Percentiles rank a stretch among this genome's conserved stretches.
phyloP scores from a whole-genome alignment of 2,888 invertebrate genomes.

The Listrodromus nycthemerus region DNA sequence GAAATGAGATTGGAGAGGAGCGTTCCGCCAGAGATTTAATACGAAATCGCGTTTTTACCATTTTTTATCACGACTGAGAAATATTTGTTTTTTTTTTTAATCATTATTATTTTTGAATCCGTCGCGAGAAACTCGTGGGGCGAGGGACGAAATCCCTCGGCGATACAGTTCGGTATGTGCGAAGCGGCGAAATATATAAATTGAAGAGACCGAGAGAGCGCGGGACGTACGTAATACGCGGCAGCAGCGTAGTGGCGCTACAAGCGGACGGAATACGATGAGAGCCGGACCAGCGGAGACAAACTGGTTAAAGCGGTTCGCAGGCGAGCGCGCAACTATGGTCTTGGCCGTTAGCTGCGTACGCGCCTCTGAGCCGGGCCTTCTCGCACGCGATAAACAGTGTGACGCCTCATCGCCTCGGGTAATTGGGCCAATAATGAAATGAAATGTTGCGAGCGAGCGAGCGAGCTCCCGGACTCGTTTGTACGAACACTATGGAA shows the following conservation, averaged over 20 bases:
- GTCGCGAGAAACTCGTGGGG: neutral
- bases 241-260: conserved; percentile 7
- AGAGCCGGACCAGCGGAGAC: conserved; percentile 65
- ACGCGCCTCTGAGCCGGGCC: conserved; percentile 18
- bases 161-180: neutral
- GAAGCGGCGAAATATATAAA: conserved; percentile 23
- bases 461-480: conserved; percentile 36
- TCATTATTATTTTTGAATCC: neutral
- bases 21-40: conserved; percentile 4
- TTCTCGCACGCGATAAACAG: conserved; percentile 73
- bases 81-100: neutral
- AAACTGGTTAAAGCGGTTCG: conserved; percentile 74
- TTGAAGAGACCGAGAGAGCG: conserved; percentile 14
- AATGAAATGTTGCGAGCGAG: conserved; percentile 72
- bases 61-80: neutral
- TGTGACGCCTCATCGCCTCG: conserved; percentile 70
- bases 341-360: conserved; percentile 31
- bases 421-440: conserved; percentile 80
- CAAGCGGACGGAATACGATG: conserved; percentile 47
- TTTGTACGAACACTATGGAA: conserved; percentile 51
- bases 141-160: neutral
- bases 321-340: conserved; percentile 40
- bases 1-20: conserved; percentile 25
- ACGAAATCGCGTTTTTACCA: neutral
- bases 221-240: conserved; percentile 22